A percentile compares a stretch with the other conserved stretches of the same genome.
These are phyloP conservation scores for Bucco capensis DNA, from an alignment of 2,113 vertebrate species.

Conservation along the genomic window DNA sequence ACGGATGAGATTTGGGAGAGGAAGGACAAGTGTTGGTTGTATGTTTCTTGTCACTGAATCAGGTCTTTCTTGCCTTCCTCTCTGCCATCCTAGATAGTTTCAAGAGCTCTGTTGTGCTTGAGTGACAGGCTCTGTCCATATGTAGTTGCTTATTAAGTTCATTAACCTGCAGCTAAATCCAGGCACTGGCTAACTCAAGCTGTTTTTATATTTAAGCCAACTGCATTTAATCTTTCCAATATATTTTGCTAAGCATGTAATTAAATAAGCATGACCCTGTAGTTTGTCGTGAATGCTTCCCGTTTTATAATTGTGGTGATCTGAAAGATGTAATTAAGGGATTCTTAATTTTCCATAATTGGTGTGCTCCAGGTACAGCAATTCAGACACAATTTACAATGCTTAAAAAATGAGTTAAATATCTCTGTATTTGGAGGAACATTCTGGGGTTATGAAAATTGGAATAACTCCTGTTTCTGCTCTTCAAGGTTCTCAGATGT, in stretches of 20 bases:
- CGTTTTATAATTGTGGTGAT: conserved; percentile 64
- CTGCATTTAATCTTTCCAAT: conserved; percentile 50
- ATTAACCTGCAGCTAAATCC: conserved; percentile 45
- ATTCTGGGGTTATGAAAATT: not conserved
- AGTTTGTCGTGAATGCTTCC: conserved; percentile 59
- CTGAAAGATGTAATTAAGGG: conserved; percentile 24
- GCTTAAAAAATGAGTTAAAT: not conserved
- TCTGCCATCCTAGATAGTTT: conserved; percentile 6
- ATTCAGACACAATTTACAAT: not conserved
- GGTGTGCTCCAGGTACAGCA: not conserved
- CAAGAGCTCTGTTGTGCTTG: conserved; percentile 38
- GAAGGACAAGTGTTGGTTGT: not conserved
- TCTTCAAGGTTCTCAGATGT: conserved; percentile 91
- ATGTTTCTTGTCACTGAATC: not conserved
- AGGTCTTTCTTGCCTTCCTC: not conserved
- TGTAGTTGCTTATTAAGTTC: conserved; percentile 34
- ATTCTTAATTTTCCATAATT: conserved; percentile 45
- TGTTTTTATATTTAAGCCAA: conserved; percentile 37
- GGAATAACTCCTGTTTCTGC: not conserved
- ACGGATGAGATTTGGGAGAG: not conserved
- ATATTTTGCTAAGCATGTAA: conserved; percentile 60
- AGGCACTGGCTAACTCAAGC: conserved; percentile 49
- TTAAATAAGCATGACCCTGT: conserved; percentile 69
- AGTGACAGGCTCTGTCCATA: conserved; percentile 48
- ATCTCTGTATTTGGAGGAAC: not conserved